Evolutionary conservation across 1,140 invertebrate genomes (phyloP).

Genomic region (Heliconius melpomene): DNA sequence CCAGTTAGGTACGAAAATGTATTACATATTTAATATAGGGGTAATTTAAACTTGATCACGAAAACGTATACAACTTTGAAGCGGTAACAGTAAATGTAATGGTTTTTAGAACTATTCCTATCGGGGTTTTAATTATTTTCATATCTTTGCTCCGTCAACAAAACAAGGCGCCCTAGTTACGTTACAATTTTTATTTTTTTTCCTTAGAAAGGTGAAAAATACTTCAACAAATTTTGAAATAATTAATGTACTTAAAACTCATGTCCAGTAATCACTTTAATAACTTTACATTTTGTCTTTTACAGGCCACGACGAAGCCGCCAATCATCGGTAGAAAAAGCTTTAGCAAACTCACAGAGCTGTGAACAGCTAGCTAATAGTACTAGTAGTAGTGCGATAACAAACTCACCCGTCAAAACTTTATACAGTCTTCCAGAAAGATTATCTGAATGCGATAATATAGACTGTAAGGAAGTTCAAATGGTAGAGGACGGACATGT

Average conservation of each 20-base stretch:
- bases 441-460: conserved; percentile 67
- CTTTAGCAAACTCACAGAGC: conserved; percentile 80
- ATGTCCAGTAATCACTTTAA: neutral
- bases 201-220: no score
- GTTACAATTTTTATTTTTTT: no score
- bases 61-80: no score
- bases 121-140: no score
- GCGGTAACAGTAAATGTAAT: no score
- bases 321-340: conserved; percentile 68
- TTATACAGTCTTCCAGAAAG: conserved; percentile 68
- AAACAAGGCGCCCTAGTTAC: no score
- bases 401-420: conserved; percentile 65
- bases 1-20: conserved; percentile 65
- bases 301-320: conserved; percentile 73
- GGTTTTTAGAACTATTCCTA: no score
- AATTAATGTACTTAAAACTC: conserved; percentile 24
- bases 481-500: conserved; percentile 43
- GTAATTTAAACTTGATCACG: no score
- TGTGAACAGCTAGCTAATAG: conserved; percentile 83
- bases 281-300: neutral
- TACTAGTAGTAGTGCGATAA: conserved; percentile 61
- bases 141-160: no score
- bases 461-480: conserved; percentile 52
- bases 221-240: no score
- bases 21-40: no score